These are phyloP conservation scores for Dicerorhinus sumatrensis DNA, from an alignment of 2,113 vertebrate species.

Conservation along the genomic window DNA sequence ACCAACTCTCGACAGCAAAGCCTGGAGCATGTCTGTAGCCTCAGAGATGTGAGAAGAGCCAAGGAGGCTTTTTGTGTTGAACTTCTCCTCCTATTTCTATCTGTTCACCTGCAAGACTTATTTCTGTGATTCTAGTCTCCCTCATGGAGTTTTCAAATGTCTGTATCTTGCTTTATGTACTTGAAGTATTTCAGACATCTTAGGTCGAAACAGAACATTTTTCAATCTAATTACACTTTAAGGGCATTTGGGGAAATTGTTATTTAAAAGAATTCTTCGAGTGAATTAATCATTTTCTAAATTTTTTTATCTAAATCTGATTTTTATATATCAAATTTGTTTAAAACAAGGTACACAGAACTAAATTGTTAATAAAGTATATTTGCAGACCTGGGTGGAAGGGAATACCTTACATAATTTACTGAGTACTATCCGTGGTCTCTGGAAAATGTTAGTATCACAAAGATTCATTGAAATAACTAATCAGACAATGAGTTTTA, in stretches of 20 bases:
- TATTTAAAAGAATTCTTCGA: background rate
- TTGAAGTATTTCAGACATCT: background rate
- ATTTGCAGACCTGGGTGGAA: background rate
- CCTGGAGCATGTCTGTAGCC: background rate
- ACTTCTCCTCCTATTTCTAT: background rate
- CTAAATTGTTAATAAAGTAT: background rate
- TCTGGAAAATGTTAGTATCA: background rate
- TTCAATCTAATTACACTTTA: background rate
- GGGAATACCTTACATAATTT: background rate
- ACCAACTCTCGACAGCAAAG: background rate
- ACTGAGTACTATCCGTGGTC: background rate
- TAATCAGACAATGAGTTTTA: background rate
- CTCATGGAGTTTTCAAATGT: background rate
- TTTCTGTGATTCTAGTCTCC: background rate
- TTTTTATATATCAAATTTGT: conserved; percentile 14
- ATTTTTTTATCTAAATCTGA: conserved; percentile 1
- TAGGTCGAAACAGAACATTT: background rate
- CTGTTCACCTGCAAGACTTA: background rate
- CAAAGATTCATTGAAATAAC: background rate
- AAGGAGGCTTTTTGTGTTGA: background rate
- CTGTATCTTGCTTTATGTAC: background rate
- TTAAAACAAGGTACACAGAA: background rate
- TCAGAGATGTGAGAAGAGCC: background rate
- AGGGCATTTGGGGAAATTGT: background rate
- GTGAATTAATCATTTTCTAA: background rate